Base-by-base conservation (phyloP, 1,140 invertebrate species). In the Saccostrea echinata region DNA sequence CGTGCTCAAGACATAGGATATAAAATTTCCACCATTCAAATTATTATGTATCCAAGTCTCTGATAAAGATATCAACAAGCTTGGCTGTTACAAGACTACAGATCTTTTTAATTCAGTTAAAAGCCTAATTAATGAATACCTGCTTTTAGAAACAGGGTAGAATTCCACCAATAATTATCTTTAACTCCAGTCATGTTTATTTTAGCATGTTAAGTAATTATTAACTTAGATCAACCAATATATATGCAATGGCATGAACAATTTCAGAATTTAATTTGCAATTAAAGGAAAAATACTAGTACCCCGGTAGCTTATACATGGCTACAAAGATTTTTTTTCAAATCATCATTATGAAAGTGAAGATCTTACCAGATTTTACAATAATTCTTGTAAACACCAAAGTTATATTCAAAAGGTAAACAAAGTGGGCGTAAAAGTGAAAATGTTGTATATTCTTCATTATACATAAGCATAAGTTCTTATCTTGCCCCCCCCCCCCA, bases 31-130 rank as follows among this genome's bases (percentile, higher is more conserved):
- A 33, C 68, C 12, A 76, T 76, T 76, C 68, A 76, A 30, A 64
- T 64, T 11, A 27, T 76, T 76, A 30, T 30, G 27, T 76, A 76
- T 76, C 27, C 24, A 76, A 27, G 68, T 16, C 68, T 76, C 27
- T 76, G 68, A 33, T 76, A 76, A 76, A 76, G 68, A 76, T 76
- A 76, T 76, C 68, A 76, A 76, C 68, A 76, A 33, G 11, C 68
- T 3, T 76, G 68, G 18, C 27, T 76, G 24, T 76, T 76, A 18
- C 13, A 27, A 30, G 13, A 16, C 27, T 30, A 18, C 68, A 30
- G 12, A 76, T 76, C 68, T 76, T 76, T 76, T 30, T 30, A 76
- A 76, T 76, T 76, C 68, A 76, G 13, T 16, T 27, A 76, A 27
- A 30, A 76, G 68, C 68, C 68, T 76, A 76, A 76, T 76, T 76